A percentile compares a stretch with the other conserved stretches of the same genome.
Conservation (phyloP, 2,888 invertebrate genomes). For the Myopa tessellatipennis region DNA sequence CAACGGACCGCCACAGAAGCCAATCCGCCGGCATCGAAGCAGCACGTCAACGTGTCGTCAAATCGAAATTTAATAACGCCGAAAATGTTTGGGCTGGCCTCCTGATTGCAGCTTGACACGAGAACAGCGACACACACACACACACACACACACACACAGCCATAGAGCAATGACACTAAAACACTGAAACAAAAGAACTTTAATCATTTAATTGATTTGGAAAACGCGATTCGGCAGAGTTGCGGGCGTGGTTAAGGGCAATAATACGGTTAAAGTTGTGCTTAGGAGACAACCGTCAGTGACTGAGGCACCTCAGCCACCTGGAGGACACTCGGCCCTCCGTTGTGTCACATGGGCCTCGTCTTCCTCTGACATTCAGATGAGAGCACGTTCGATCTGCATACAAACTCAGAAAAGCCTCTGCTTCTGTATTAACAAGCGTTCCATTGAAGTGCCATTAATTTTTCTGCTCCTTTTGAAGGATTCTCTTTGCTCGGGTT, state of each 20-base stretch:
- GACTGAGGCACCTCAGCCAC: no score
- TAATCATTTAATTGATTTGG: constrained; percentile 28
- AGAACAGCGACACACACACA: not conserved
- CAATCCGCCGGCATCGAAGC: not conserved
- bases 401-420: no score
- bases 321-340: no score
- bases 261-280: constrained; percentile 10
- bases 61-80: constrained; percentile 23
- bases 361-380: no score
- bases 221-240: constrained; percentile 5
- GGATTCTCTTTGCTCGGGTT: no score
- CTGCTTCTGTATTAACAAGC: no score
- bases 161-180: not conserved
- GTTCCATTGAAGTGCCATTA: no score
- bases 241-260: constrained; percentile 14
- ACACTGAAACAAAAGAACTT: constrained; percentile 24
- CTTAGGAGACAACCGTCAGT: not conserved
- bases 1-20: not conserved
- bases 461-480: no score
- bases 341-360: no score
- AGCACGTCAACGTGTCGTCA: constrained; percentile 11
- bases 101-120: constrained; percentile 34
- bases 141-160: not conserved
- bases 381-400: no score
- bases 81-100: constrained; percentile 17